Conservation (phyloP, 2,888 invertebrate genomes). For the Linnaemya vulpina region DNA sequence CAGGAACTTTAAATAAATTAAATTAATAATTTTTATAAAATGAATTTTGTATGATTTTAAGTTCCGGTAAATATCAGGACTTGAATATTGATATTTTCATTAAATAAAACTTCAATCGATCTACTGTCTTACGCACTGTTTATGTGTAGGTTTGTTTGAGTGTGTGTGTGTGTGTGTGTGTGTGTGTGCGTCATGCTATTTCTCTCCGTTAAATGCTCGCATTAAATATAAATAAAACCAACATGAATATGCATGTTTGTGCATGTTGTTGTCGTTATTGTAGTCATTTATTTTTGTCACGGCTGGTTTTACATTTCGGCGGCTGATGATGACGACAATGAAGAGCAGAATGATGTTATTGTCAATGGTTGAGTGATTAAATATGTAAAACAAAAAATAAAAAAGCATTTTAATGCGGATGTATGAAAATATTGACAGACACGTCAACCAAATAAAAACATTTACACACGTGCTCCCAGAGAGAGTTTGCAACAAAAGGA, state of each 20-base stretch:
- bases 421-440: slow-evolving; percentile 66
- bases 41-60: no score
- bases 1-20: no score
- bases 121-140: background rate
- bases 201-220: background rate
- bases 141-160: no score
- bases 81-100: background rate
- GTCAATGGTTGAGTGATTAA: slow-evolving; percentile 71
- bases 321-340: slow-evolving; percentile 13
- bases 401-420: slow-evolving; percentile 44
- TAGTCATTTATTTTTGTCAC: slow-evolving; percentile 19
- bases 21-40: no score
- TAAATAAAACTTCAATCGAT: background rate
- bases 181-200: background rate
- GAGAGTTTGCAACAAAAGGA: background rate
- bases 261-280: slow-evolving; percentile 25
- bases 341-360: slow-evolving; percentile 19
- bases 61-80: no score
- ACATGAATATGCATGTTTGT: slow-evolving; percentile 59
- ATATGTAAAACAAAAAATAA: slow-evolving; percentile 51
- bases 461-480: background rate
- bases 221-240: slow-evolving; percentile 29
- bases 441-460: slow-evolving; percentile 55
- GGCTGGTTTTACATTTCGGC: slow-evolving; percentile 30
- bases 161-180: no score